phyloP scores from a whole-genome alignment of 30 jellyfish, hydroid and myxozoan species.

The Aurelia sp. region DNA sequence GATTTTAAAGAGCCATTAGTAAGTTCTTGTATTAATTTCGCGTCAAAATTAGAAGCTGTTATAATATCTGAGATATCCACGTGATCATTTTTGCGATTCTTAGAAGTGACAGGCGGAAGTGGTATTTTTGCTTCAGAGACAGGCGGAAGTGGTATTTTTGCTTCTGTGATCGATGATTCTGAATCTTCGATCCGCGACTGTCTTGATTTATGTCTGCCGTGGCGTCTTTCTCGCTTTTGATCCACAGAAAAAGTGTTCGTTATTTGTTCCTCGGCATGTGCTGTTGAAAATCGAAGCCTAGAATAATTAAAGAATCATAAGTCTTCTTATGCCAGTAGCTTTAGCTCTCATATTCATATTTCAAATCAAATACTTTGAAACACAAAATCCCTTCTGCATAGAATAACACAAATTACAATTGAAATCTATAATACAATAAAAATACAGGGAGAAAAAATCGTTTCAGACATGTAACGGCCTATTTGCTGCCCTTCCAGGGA shows the following conservation, averaged over 20 bases:
- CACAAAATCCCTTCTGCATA: too few species aligned
- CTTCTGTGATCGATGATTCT: background rate
- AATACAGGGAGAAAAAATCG: too few species aligned
- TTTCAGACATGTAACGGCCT: too few species aligned
- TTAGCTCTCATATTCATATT: too few species aligned
- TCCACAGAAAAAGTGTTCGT: conserved; percentile 26
- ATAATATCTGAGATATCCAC: conserved; percentile 70
- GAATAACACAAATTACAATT: too few species aligned
- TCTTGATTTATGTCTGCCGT: conserved; percentile 18
- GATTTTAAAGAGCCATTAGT: background rate
- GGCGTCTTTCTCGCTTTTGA: conserved; percentile 4
- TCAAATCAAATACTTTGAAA: too few species aligned
- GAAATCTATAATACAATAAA: too few species aligned
- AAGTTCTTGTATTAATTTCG: conserved; percentile 51
- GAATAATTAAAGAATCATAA: background rate
- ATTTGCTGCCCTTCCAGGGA: too few species aligned
- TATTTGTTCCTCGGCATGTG: conserved; percentile 3
- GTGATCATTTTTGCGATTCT: conserved; percentile 49
- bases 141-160: conserved; percentile 36
- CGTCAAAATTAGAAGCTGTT: conserved; percentile 42
- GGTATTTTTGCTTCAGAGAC: conserved; percentile 16
- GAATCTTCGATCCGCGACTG: background rate
- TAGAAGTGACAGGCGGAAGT: conserved; percentile 75
- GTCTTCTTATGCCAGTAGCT: too few species aligned
- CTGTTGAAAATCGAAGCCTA: conserved; percentile 70